Evolutionary conservation across 2,113 vertebrate genomes (phyloP).

Genomic region (Bubalus kerabau): DNA sequence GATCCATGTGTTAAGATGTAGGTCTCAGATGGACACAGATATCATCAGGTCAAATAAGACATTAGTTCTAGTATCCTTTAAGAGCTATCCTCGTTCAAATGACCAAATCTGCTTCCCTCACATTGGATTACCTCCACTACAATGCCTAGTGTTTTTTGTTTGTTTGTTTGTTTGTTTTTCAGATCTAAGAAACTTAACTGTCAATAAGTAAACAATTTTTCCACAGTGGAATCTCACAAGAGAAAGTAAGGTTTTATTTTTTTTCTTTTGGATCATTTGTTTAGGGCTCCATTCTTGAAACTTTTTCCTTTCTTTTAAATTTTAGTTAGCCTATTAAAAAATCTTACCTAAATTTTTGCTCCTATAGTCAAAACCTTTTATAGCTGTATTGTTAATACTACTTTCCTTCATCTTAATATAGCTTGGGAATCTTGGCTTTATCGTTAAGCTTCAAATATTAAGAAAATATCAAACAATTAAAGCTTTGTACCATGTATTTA

Average conservation of each 20-base stretch:
- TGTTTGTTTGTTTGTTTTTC: background rate
- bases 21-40: background rate
- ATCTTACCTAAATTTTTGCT: conserved; percentile 35
- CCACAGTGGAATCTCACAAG: background rate
- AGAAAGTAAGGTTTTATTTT: background rate
- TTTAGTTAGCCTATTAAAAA: background rate
- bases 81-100: background rate
- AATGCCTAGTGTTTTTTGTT: background rate
- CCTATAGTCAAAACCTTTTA: conserved; percentile 49
- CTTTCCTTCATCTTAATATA: conserved; percentile 54
- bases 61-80: background rate
- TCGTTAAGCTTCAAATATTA: conserved; percentile 36
- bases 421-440: conserved; percentile 35
- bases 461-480: conserved; percentile 42
- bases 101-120: background rate
- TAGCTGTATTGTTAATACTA: conserved; percentile 16
- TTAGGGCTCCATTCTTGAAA: background rate
- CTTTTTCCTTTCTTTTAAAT: background rate
- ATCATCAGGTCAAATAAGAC: background rate
- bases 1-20: background rate
- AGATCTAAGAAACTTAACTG: background rate
- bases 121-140: background rate
- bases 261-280: background rate
- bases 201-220: conserved; percentile 12
- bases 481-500: background rate